Percentiles rank a stretch among this genome's conserved stretches.
These are phyloP conservation scores for Lobophora halterata DNA, from an alignment of 2,888 invertebrate species.

Conservation along the genomic window DNA sequence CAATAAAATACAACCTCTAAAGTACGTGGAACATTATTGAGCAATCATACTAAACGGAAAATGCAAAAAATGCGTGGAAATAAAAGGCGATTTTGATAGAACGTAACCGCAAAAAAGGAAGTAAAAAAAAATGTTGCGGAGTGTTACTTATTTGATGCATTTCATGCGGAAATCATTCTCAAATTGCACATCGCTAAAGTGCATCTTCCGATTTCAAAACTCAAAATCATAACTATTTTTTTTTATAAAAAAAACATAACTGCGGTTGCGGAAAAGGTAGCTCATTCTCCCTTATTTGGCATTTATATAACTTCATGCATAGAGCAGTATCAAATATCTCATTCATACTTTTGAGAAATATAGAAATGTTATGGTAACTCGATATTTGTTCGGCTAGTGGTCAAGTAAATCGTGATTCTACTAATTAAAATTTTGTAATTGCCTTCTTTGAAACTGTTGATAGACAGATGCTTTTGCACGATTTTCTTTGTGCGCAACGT, in stretches of 20 bases:
- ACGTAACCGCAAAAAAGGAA: slow-evolving; percentile 49
- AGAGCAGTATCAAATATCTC: slow-evolving; percentile 54
- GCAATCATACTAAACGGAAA: slow-evolving; percentile 44
- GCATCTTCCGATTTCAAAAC: slow-evolving; percentile 59
- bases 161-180: slow-evolving; percentile 77
- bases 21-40: slow-evolving; percentile 45
- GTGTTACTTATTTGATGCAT: slow-evolving; percentile 63
- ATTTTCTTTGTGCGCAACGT: no score
- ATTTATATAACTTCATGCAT: slow-evolving; percentile 20
- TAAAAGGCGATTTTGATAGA: slow-evolving; percentile 21
- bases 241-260: slow-evolving; percentile 9
- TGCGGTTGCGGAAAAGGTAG: neutral
- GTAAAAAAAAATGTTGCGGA: slow-evolving; percentile 64
- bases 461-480: slow-evolving; percentile 45
- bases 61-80: slow-evolving; percentile 29
- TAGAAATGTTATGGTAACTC: no score
- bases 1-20: slow-evolving; percentile 41
- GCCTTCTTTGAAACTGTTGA: slow-evolving; percentile 45
- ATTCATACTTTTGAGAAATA: slow-evolving; percentile 51
- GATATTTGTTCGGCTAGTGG: slow-evolving; percentile 69
- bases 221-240: slow-evolving; percentile 34
- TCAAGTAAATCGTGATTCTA: slow-evolving; percentile 39
- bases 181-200: slow-evolving; percentile 69
- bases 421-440: slow-evolving; percentile 56
- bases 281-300: neutral